phyloP scores from a whole-genome alignment of 2,113 vertebrate genomes.

The Bucco capensis region DNA sequence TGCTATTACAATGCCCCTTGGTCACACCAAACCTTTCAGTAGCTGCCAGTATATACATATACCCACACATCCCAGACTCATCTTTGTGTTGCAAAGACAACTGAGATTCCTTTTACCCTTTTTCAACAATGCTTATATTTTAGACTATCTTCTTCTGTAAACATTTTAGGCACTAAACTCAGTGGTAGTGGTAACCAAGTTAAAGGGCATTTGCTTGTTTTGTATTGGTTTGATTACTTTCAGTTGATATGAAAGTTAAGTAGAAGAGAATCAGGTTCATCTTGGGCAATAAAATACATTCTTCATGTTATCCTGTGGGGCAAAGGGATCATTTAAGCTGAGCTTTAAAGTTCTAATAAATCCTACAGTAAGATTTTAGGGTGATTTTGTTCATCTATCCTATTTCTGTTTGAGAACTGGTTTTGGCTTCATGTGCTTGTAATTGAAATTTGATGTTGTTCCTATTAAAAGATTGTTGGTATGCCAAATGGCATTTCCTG shows the following conservation, averaged over 20 bases:
- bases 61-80: background rate
- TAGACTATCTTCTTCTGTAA: background rate
- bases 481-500: constrained; percentile 10
- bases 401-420: background rate
- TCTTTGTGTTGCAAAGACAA: background rate
- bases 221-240: background rate
- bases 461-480: constrained; percentile 29
- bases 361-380: background rate
- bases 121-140: background rate
- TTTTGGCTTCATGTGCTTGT: constrained; percentile 11
- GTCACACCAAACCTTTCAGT: background rate
- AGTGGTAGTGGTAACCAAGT: background rate
- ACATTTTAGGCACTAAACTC: background rate
- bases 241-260: background rate
- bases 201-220: background rate
- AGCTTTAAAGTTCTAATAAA: background rate
- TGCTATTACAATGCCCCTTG: background rate
- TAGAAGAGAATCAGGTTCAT: background rate
- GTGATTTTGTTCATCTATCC: background rate
- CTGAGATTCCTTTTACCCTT: background rate
- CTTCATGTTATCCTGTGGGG: background rate
- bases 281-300: background rate
- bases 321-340: background rate
- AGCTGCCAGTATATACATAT: background rate
- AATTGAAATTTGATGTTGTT: constrained; percentile 36